Evolutionary conservation across 64 coral and sea anemone species (phyloP).

Genomic region (Stichodactyla mertensii): DNA sequence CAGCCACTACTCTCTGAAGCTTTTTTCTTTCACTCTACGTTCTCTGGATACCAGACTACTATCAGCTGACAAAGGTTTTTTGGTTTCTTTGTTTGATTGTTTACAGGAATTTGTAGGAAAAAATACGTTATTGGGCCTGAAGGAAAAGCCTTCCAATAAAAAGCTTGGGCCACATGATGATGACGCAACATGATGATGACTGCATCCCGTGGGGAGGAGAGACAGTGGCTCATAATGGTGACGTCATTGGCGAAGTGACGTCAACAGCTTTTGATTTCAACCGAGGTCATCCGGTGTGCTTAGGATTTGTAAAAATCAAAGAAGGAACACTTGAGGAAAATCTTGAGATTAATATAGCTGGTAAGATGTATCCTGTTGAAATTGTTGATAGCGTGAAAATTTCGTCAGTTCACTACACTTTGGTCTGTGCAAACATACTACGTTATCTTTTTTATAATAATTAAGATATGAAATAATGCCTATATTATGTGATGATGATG

Average conservation of each 20-base stretch:
- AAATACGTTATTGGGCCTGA: constrained; percentile 31
- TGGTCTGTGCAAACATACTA: no score
- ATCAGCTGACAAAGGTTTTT: no score
- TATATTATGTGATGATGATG: no score
- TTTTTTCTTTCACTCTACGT: no score
- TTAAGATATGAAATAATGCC: no score
- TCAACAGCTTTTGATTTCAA: constrained; percentile 64
- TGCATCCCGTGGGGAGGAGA: constrained; percentile 95
- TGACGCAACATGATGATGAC: constrained; percentile 58
- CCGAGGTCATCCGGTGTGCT: constrained; percentile 52
- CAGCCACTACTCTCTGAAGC: no score
- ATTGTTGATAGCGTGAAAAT: neutral
- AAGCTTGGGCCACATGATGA: constrained; percentile 56
- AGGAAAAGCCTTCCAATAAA: constrained; percentile 29
- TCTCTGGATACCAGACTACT: no score
- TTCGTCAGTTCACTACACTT: neutral
- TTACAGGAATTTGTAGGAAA: constrained; percentile 23
- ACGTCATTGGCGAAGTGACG: constrained; percentile 55
- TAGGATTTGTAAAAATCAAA: constrained; percentile 43
- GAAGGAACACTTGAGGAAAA: neutral
- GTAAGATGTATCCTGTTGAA: constrained; percentile 47
- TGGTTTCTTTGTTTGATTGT: neutral
- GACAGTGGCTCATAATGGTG: constrained; percentile 59
- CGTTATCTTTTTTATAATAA: no score
- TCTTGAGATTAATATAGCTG: constrained; percentile 78